Base-by-base conservation (phyloP, 2,888 invertebrate genomes). In the Scaeva pyrastri region DNA sequence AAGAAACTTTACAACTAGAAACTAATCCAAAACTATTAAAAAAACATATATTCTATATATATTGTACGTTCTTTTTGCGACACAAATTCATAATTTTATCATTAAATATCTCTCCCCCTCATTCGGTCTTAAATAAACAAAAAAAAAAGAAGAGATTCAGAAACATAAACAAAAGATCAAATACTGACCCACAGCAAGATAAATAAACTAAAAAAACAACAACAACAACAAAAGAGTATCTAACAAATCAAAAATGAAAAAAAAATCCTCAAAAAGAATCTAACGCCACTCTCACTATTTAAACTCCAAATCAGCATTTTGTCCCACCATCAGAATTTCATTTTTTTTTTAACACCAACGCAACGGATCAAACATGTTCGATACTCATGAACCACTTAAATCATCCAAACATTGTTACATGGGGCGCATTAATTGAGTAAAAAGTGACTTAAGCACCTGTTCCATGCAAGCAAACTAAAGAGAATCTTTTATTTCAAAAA, bases 161-260 rank as follows among this genome's bases (percentile, higher is more conserved):
- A 50, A 55, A 75, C 48, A 55, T 75, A 81, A 81, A 81, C 75
- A 81, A 75, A 72, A 45, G 39, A 36, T 50, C 31, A 66, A 80
- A 73, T 36, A 60, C 74, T 76, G 71, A 81, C 56, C 64, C 64
- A 76, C 64, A 76, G 71, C 41, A 45, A 81, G 75, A 48, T 56
- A 45, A 41, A 80, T 11, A 62, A 60, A 64, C 43, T 11, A 56
- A 56, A 56, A 16, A 11, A 73, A 19, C 19, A 55, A 60, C 31
- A 31, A 31, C 31, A 21, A 12, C 21, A 21, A 4, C 4, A 7
- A 43, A 43, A 11, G 26, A 11, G 12, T 12, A 41, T 45, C 58
- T 50, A 41, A 50, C 41, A 52, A 52, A 26, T 52, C n/a, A 26
- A 26, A 26, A 14, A 5, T n/a, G 12, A 50, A 11, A 21, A 0